Evolutionary conservation across 2,888 invertebrate genomes (phyloP).

Genomic region (Ornithoptera alexandrae): DNA sequence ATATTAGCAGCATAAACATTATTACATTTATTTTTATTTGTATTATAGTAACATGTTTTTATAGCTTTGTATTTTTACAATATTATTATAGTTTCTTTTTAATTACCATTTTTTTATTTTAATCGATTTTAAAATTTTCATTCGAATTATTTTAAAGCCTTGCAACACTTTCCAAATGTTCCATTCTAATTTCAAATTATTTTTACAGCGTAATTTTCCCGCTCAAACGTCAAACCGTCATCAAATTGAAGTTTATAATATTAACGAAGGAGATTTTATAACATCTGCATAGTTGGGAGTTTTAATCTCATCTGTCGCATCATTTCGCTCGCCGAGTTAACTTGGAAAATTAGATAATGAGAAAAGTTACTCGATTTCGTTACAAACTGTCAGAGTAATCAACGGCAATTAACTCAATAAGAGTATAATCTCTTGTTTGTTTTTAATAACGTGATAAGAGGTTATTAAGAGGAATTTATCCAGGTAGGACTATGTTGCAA

Average conservation of each 20-base stretch:
- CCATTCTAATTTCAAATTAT: not conserved
- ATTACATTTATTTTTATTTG: no score
- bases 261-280: slow-evolving; percentile 28
- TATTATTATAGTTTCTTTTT: no score
- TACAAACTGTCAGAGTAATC: slow-evolving; percentile 26
- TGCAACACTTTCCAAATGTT: not conserved
- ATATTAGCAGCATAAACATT: no score
- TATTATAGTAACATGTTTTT: no score
- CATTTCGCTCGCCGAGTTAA: slow-evolving; percentile 33
- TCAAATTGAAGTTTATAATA: slow-evolving; percentile 22
- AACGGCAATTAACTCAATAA: slow-evolving; percentile 22
- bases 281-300: slow-evolving; percentile 31
- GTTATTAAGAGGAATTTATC: no score
- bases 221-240: slow-evolving; percentile 20
- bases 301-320: slow-evolving; percentile 31
- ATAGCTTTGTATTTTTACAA: no score
- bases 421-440: not conserved
- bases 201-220: slow-evolving; percentile 4
- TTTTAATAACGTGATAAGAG: not conserved
- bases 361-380: slow-evolving; percentile 45
- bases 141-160: not conserved
- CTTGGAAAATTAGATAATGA: slow-evolving; percentile 47
- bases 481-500: no score
- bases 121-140: no score
- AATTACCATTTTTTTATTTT: no score